A percentile compares a stretch with the other conserved stretches of the same genome.
Conservation (phyloP, 2,888 invertebrate genomes). For the Machimus rusticus region DNA sequence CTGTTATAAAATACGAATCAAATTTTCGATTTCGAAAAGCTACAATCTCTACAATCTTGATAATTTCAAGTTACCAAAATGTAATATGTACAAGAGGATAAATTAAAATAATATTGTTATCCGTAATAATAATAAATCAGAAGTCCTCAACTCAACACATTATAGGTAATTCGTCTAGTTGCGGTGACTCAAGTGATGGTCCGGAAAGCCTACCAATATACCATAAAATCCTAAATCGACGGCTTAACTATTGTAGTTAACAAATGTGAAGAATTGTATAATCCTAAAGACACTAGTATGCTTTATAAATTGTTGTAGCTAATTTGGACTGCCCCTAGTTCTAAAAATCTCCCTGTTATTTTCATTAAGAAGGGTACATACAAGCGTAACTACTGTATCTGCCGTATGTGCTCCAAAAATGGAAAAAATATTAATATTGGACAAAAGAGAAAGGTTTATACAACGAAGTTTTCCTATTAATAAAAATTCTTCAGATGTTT, state of each 20-base stretch:
- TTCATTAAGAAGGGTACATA: not conserved
- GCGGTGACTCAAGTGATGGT: not conserved
- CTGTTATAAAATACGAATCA: too few species aligned
- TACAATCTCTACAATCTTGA: too few species aligned
- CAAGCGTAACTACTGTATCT: too few species aligned
- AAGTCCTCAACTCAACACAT: too few species aligned
- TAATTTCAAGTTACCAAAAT: too few species aligned
- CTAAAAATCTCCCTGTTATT: not conserved
- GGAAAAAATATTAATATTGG: slow-evolving; percentile 15
- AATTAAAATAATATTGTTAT: too few species aligned
- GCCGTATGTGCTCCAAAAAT: too few species aligned
- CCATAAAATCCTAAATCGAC: not conserved
- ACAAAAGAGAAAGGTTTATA: not conserved
- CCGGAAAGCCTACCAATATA: not conserved
- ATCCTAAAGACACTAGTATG: not conserved
- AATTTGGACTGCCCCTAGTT: not conserved
- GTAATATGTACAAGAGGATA: too few species aligned
- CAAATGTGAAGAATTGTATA: slow-evolving; percentile 4
- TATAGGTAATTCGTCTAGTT: not conserved
- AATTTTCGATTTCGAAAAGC: too few species aligned
- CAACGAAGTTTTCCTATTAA: slow-evolving; percentile 16
- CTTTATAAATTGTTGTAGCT: not conserved
- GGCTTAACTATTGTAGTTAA: slow-evolving; percentile 15
- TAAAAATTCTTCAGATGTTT: not conserved
- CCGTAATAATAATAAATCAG: too few species aligned